These are phyloP conservation scores for Natrix natrix DNA, from an alignment of 2,797 vertebrate genomes.

Conservation along the genomic window DNA sequence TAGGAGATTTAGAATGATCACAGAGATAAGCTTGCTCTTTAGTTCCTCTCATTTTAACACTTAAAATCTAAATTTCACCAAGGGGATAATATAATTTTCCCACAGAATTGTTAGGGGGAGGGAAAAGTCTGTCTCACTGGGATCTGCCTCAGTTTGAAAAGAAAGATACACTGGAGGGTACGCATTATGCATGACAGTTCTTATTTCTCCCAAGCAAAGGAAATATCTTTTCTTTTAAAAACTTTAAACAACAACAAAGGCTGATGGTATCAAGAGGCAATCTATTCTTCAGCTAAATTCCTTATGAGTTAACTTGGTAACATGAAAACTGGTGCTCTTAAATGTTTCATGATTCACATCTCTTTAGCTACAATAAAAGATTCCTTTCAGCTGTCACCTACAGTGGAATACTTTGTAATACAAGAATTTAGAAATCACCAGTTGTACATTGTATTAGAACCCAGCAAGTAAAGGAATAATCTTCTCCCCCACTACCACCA, in stretches of 20 bases:
- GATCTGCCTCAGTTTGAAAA: not conserved
- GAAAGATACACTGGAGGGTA: not conserved
- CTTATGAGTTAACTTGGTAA: not conserved
- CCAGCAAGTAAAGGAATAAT: not conserved
- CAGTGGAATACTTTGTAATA: not conserved
- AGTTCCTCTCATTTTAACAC: not conserved
- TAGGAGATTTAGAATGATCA: not conserved
- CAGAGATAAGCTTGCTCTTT: not conserved
- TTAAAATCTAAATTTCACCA: not conserved
- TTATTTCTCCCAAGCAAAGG: not conserved
- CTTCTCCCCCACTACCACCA: rapidly evolving
- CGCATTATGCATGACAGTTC: not conserved
- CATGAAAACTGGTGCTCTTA: not conserved
- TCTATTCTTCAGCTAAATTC: not conserved
- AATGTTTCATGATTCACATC: not conserved
- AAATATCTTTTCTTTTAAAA: not conserved
- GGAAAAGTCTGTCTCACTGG: not conserved
- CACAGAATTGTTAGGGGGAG: not conserved
- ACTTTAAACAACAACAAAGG: not conserved
- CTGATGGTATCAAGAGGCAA: not conserved
- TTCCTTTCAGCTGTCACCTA: not conserved
- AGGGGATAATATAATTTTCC: not conserved
- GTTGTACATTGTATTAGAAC: not conserved
- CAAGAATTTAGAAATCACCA: not conserved
- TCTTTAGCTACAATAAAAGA: not conserved